A percentile compares a stretch with the other conserved stretches of the same genome.
Conservation (phyloP, 2,888 invertebrate genomes). For the Crematogaster levior region DNA sequence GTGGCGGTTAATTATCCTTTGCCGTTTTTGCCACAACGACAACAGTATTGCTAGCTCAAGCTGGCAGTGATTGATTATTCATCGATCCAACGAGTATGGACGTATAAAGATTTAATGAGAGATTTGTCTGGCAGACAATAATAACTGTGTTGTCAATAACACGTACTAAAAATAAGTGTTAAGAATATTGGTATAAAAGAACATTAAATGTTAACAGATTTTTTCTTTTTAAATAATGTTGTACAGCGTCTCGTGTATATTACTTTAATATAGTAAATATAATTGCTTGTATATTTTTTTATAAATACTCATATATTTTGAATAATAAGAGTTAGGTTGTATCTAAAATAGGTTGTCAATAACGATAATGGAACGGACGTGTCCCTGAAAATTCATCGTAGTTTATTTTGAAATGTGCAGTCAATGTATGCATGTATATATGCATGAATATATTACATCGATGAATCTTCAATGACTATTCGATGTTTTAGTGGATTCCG, state of each 20-base stretch:
- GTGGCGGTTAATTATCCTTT: conserved; percentile 26
- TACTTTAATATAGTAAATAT: background rate
- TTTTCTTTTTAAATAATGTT: background rate
- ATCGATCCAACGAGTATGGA: conserved; percentile 12
- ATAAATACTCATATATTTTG: background rate
- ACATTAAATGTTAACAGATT: background rate
- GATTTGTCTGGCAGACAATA: background rate
- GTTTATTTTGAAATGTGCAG: background rate
- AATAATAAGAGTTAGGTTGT: conserved; percentile 12
- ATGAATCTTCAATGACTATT: conserved; percentile 18
- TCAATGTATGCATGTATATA: background rate
- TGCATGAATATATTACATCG: background rate
- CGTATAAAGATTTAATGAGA: conserved; percentile 22
- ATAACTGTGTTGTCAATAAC: background rate
- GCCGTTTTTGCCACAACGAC: conserved; percentile 12
- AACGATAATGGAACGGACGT: conserved; percentile 7
- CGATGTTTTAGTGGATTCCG: conserved; percentile 1
- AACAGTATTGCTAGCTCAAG: background rate
- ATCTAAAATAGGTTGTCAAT: background rate
- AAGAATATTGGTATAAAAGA: background rate
- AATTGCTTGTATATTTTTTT: background rate
- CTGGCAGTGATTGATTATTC: conserved; percentile 32
- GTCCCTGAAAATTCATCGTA: background rate
- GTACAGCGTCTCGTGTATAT: background rate
- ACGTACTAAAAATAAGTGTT: background rate